Percentiles rank a stretch among this genome's conserved stretches.
Evolutionary conservation across 2,797 vertebrate species (phyloP).

Genomic region (Aeoliscus strigatus): DNA sequence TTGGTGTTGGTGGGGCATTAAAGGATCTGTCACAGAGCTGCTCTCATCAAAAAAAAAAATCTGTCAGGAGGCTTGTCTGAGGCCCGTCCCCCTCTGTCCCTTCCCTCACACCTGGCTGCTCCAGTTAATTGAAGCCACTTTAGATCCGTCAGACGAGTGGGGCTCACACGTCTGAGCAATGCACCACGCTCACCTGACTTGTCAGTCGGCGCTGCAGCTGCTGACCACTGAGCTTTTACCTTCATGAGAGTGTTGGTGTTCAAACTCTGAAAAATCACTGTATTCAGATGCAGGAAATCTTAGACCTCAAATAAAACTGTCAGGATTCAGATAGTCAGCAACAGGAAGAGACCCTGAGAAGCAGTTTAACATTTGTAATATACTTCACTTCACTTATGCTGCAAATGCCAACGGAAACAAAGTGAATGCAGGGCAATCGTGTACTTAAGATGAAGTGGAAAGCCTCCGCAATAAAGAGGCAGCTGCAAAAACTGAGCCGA

Average conservation of each 20-base stretch:
- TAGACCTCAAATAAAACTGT: slow-evolving; percentile 1
- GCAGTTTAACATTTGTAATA: slow-evolving; percentile 12
- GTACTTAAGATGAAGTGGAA: slow-evolving; percentile 18
- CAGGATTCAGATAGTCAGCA: slow-evolving; percentile 9
- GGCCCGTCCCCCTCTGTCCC: slow-evolving; percentile 17
- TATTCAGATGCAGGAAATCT: neutral
- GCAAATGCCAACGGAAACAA: no score
- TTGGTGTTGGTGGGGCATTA: slow-evolving; percentile 35
- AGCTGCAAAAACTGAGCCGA: slow-evolving; percentile 25
- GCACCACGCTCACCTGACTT: slow-evolving; percentile 50
- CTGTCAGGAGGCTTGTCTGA: slow-evolving; percentile 32
- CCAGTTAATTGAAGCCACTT: slow-evolving; percentile 69
- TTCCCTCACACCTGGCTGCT: slow-evolving; percentile 61
- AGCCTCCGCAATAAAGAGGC: slow-evolving; percentile 18
- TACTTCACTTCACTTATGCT: slow-evolving; percentile 6
- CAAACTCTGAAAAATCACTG: neutral
- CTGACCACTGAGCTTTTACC: slow-evolving; percentile 1
- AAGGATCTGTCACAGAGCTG: slow-evolving; percentile 44
- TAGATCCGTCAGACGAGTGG: slow-evolving; percentile 55
- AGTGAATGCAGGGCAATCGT: slow-evolving; percentile 25
- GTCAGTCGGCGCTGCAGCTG: slow-evolving; percentile 38
- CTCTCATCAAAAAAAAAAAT: slow-evolving; percentile 39
- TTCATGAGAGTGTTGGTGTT: slow-evolving; percentile 1
- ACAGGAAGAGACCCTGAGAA: slow-evolving; percentile 12
- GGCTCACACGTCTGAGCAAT: slow-evolving; percentile 41